Evolutionary conservation across 2,113 vertebrate genomes (phyloP), one percentile per base, ranked within the genome.

Genomic region (Camelus bactrianus): DNA sequence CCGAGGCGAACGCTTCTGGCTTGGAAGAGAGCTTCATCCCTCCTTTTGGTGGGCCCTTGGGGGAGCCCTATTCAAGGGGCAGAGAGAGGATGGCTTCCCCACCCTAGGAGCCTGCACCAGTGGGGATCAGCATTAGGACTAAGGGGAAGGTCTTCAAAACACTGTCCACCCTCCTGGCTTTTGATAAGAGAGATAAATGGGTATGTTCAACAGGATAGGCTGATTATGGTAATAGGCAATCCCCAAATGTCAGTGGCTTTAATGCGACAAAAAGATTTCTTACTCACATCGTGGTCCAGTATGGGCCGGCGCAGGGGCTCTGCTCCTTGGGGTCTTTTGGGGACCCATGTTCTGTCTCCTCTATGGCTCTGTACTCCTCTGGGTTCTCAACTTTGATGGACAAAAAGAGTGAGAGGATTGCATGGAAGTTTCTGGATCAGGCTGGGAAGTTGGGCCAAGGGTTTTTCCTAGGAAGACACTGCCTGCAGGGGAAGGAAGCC

Each of bases 231-330:
- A 46, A 73, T 24, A 93, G 32, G 26, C 8, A 26, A 3, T 76
- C 46, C 50, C 54, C 70, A 22, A 56, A 24, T 17, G 15, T 52
- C 88, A 91, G 77, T 19, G 56, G 56, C 38, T 94, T 56, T 52
- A 79, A 73, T 1, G n/a, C 1, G 56, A 12, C 48, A 46, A 8
- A 60, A 67, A 24, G 32, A 32, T 64, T 10, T 42, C 69, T 62
- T 62, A 6, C n/a, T 60, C 72, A 32, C 8, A 3, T 42, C 1
- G 24, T 0, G 5, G n/a, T 16, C 12, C 38, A 14, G 0, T 8
- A 12, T 0, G 16, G 15, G 6, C 6, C 30, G 64, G 35, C 30
- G 24, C 2, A 20, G 52, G n/a, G 20, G 1, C 50, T 84, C 64
- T 69, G 52, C 80, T 76, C 84, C 14, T 19, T 16, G 28, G 1